Conservation (phyloP, 2,888 invertebrate species). For the Sinohyriopsis cumingii region DNA sequence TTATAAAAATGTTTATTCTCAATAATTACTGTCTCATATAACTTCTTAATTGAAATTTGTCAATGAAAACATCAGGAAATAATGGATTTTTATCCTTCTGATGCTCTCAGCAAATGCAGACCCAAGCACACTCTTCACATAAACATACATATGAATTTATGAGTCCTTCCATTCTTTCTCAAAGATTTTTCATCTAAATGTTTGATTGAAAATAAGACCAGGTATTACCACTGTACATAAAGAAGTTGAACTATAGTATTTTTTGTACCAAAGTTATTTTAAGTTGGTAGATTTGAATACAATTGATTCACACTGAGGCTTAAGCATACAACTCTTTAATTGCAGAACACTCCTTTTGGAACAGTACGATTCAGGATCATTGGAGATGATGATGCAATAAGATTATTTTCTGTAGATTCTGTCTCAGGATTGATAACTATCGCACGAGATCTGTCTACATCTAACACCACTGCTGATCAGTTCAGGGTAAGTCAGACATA, state of each 20-base stretch:
- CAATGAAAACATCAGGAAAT: neutral
- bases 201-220: too few relatives aligned
- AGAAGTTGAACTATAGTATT: too few relatives aligned
- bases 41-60: neutral
- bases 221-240: too few relatives aligned
- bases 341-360: conserved; percentile 49
- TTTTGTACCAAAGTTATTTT: too few relatives aligned
- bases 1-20: too few relatives aligned
- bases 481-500: conserved; percentile 38
- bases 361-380: conserved; percentile 49
- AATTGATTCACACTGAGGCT: too few relatives aligned
- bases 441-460: conserved; percentile 32
- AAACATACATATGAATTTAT: too few relatives aligned
- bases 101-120: too few relatives aligned
- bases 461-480: conserved; percentile 31
- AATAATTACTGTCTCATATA: too few relatives aligned
- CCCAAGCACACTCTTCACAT: neutral
- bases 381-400: conserved; percentile 48
- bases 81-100: neutral
- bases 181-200: too few relatives aligned
- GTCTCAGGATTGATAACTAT: conserved; percentile 43
- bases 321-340: neutral
- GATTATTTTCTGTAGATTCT: conserved; percentile 46
- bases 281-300: too few relatives aligned
- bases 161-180: too few relatives aligned